Evolutionary conservation across 2,888 invertebrate genomes (phyloP).

Genomic region (Gandaritis pyraliata): DNA sequence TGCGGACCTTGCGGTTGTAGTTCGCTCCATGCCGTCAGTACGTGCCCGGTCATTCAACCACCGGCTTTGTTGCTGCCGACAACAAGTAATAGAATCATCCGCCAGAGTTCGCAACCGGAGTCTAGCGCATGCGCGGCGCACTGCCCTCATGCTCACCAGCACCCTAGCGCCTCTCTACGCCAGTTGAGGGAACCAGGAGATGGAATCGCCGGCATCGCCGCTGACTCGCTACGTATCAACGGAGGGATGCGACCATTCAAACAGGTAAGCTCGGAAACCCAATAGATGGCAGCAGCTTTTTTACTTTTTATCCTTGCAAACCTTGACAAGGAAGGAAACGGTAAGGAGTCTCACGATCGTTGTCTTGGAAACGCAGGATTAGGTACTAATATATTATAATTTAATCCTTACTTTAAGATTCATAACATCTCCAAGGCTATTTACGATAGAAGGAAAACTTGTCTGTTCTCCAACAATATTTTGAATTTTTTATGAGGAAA

Average conservation of each 20-base stretch:
- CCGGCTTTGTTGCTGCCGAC: slow-evolving; percentile 90
- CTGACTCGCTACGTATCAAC: slow-evolving; percentile 97
- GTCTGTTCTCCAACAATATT: slow-evolving; percentile 2
- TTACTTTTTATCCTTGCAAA: slow-evolving; percentile 30
- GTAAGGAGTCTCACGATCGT: slow-evolving; percentile 25
- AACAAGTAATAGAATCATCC: slow-evolving; percentile 91
- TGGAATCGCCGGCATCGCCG: slow-evolving; percentile 97
- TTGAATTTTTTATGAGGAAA: slow-evolving; percentile 8
- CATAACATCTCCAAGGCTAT: slow-evolving; percentile 22
- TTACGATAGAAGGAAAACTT: slow-evolving; percentile 16
- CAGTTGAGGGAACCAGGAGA: slow-evolving; percentile 93
- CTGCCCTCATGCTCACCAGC: slow-evolving; percentile 87
- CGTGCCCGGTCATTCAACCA: slow-evolving; percentile 87
- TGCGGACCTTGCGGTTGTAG: slow-evolving; percentile 86
- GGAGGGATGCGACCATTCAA: slow-evolving; percentile 98
- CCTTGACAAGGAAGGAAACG: slow-evolving; percentile 35
- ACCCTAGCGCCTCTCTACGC: slow-evolving; percentile 93
- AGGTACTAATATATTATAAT: slow-evolving; percentile 28
- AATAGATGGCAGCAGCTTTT: slow-evolving; percentile 68
- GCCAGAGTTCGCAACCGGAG: slow-evolving; percentile 95
- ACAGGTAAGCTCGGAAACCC: slow-evolving; percentile 88
- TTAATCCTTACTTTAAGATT: slow-evolving; percentile 27
- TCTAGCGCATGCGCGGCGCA: slow-evolving; percentile 87
- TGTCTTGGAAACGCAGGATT: slow-evolving; percentile 20
- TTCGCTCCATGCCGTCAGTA: slow-evolving; percentile 81